These are phyloP conservation scores for Tribolium madens DNA, from an alignment of 1,140 invertebrate species.

Conservation along the genomic window DNA sequence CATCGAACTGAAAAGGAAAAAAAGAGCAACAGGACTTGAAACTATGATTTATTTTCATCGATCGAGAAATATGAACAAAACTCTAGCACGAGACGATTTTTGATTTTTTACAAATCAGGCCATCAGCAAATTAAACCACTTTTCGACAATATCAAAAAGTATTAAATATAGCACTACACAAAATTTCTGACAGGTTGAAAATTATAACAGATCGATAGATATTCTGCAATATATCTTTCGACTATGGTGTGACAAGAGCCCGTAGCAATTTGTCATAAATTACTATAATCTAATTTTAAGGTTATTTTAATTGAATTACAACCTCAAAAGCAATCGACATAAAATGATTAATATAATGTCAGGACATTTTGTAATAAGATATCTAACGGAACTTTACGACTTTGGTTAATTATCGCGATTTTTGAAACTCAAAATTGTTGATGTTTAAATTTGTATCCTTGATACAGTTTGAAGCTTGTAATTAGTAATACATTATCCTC, in stretches of 20 bases:
- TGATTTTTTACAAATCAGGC: too few relatives aligned
- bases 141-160: not conserved
- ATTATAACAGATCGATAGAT: conserved; percentile 6
- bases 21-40: not conserved
- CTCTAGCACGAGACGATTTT: too few relatives aligned
- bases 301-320: conserved; percentile 26
- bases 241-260: conserved; percentile 3
- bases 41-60: conserved; percentile 18
- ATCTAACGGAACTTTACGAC: not conserved
- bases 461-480: not conserved
- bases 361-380: conserved; percentile 20
- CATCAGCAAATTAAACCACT: not conserved
- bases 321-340: not conserved
- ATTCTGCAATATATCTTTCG: conserved; percentile 3
- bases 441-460: not conserved
- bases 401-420: not conserved
- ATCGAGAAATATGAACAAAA: not conserved
- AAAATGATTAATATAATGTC: conserved; percentile 20
- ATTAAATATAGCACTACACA: not conserved
- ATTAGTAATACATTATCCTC: not conserved
- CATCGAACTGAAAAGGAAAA: conserved; percentile 9
- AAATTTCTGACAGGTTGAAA: not conserved
- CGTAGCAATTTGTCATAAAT: not conserved
- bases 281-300: conserved; percentile 21
- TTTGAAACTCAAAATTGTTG: not conserved